These are phyloP conservation scores for Edolisoma coerulescens DNA, from an alignment of 2,113 vertebrate species.

Conservation along the genomic window DNA sequence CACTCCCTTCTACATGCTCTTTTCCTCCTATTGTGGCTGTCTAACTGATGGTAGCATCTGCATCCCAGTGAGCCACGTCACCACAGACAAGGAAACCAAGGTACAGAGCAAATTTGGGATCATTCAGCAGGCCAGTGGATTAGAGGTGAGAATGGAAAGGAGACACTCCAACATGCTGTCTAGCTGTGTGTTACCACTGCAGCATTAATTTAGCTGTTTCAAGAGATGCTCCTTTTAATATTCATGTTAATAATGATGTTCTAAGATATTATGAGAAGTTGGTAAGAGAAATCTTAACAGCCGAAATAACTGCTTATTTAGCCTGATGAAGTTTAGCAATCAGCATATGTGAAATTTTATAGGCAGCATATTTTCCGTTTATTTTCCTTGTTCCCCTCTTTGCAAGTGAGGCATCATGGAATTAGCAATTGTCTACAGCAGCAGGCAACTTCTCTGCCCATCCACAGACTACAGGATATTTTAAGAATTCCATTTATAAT, in stretches of 20 bases:
- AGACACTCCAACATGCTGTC: neutral
- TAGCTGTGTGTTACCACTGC: neutral
- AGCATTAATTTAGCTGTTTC: neutral
- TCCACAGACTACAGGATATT: neutral
- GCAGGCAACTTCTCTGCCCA: neutral
- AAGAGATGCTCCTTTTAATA: neutral
- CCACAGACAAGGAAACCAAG: neutral
- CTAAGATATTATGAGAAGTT: neutral
- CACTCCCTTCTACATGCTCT: neutral
- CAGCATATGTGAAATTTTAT: neutral
- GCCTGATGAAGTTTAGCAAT: neutral
- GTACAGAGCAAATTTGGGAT: neutral
- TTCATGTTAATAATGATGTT: neutral
- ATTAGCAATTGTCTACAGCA: neutral
- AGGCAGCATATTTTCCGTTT: neutral
- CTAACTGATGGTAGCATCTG: neutral
- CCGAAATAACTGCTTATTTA: neutral
- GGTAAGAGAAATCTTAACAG: neutral
- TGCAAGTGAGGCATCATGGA: neutral
- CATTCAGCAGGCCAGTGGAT: neutral
- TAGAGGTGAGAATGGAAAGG: neutral
- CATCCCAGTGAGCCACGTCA: neutral
- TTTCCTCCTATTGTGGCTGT: fast-evolving
- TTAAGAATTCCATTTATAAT: neutral
- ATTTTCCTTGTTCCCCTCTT: neutral